phyloP scores from a whole-genome alignment of 2,113 vertebrate species.

The Nothocercus nigrocapillus region DNA sequence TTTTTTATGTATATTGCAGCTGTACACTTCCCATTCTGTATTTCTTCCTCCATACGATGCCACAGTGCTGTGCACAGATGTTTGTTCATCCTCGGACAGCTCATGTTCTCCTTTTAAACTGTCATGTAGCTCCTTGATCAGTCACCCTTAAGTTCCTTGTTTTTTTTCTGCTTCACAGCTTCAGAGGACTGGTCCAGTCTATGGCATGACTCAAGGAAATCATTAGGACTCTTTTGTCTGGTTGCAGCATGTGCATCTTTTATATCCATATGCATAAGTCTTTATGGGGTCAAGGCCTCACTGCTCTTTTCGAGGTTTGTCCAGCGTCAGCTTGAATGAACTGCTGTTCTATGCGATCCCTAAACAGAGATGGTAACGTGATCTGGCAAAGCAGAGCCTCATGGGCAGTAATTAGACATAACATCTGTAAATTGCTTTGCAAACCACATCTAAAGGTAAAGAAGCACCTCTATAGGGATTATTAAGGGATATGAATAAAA shows the following conservation, averaged over 20 bases:
- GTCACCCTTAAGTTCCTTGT: not conserved
- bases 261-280: not conserved
- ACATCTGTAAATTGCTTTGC: conserved; percentile 28
- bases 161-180: not conserved
- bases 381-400: conserved; percentile 29
- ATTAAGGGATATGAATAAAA: conserved; percentile 7
- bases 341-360: not conserved
- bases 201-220: not conserved
- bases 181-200: not conserved
- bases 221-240: not conserved
- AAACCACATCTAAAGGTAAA: not conserved
- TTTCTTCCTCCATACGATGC: not conserved
- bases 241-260: not conserved
- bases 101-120: not conserved
- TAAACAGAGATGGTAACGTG: not conserved
- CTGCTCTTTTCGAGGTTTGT: not conserved
- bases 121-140: not conserved
- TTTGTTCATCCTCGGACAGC: not conserved
- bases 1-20: not conserved
- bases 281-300: not conserved
- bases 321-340: not conserved
- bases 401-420: not conserved
- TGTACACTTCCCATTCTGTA: not conserved
- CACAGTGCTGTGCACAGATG: not conserved
- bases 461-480: not conserved